Conservation (phyloP, 1,140 invertebrate genomes). For the Anadara kagoshimensis region DNA sequence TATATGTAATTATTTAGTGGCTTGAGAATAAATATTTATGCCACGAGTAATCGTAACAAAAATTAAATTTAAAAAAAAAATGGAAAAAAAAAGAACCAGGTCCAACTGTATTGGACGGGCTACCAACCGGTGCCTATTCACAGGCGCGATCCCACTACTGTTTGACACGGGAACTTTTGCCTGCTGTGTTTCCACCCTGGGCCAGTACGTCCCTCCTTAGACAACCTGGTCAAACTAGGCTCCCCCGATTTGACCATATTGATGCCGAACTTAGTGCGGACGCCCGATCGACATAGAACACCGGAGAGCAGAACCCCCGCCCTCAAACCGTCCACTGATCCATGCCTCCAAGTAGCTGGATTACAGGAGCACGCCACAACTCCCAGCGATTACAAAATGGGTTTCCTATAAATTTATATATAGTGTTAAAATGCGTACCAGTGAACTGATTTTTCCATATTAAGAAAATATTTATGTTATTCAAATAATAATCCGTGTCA, state of each 20-base stretch:
- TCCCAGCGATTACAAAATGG: slow-evolving; percentile 19
- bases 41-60: no score
- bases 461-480: no score
- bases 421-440: no score
- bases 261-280: slow-evolving; percentile 86
- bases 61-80: slow-evolving; percentile 16
- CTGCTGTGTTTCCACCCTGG: slow-evolving; percentile 97
- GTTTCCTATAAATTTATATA: no score
- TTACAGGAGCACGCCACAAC: slow-evolving; percentile 51
- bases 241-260: slow-evolving; percentile 90
- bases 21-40: no score
- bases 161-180: slow-evolving; percentile 95
- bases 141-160: slow-evolving; percentile 98
- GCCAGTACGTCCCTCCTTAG: slow-evolving; percentile 90
- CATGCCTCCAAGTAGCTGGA: slow-evolving; percentile 44
- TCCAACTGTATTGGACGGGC: slow-evolving; percentile 90
- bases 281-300: slow-evolving; percentile 76
- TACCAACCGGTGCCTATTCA: slow-evolving; percentile 88
- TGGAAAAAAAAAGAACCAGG: slow-evolving; percentile 82
- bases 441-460: no score
- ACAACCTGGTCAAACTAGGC: slow-evolving; percentile 87
- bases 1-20: no score
- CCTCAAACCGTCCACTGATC: slow-evolving; percentile 86
- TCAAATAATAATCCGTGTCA: no score
- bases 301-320: slow-evolving; percentile 78